Conservation (phyloP, 2,888 invertebrate genomes). For the Oscheius myriophilus region DNA sequence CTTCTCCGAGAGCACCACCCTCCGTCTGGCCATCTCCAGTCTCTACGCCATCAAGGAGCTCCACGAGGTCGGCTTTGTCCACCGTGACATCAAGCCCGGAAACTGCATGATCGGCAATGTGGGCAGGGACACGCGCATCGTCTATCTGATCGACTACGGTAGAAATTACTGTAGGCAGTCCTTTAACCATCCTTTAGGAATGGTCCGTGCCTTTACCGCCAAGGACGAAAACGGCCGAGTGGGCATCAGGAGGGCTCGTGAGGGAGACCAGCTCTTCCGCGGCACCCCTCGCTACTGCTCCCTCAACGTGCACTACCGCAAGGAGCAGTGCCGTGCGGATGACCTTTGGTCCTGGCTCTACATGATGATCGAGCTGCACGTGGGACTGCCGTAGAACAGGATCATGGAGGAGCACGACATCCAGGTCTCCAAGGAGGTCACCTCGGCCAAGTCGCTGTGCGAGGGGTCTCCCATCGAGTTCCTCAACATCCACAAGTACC, state of each 20-base stretch:
- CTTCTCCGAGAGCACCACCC: constrained; percentile 46
- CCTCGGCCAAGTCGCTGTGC: constrained; percentile 32
- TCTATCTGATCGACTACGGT: constrained; percentile 55
- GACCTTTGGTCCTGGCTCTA: constrained; percentile 57
- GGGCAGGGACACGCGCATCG: constrained; percentile 41
- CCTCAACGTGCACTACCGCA: constrained; percentile 43
- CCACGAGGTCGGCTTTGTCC: constrained; percentile 51
- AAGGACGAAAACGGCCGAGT: constrained; percentile 33
- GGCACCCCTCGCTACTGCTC: constrained; percentile 55
- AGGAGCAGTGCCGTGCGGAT: constrained; percentile 52
- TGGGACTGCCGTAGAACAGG: constrained; percentile 50
- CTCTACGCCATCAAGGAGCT: constrained; percentile 53
- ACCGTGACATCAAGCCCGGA: constrained; percentile 61
- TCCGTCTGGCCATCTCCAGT: constrained; percentile 49
- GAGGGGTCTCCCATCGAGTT: constrained; percentile 47
- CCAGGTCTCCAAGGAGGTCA: constrained; percentile 33
- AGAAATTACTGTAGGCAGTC: neutral
- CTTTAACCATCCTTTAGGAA: constrained; percentile 32
- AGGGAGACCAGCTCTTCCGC: constrained; percentile 47
- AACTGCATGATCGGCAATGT: constrained; percentile 49
- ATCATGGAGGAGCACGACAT: constrained; percentile 48
- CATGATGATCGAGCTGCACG: constrained; percentile 52
- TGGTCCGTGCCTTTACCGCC: constrained; percentile 50
- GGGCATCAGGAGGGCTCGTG: constrained; percentile 37
- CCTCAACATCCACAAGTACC: constrained; percentile 42